phyloP scores from a whole-genome alignment of 2,797 vertebrate species.

The Urocyon cinereoargenteus region DNA sequence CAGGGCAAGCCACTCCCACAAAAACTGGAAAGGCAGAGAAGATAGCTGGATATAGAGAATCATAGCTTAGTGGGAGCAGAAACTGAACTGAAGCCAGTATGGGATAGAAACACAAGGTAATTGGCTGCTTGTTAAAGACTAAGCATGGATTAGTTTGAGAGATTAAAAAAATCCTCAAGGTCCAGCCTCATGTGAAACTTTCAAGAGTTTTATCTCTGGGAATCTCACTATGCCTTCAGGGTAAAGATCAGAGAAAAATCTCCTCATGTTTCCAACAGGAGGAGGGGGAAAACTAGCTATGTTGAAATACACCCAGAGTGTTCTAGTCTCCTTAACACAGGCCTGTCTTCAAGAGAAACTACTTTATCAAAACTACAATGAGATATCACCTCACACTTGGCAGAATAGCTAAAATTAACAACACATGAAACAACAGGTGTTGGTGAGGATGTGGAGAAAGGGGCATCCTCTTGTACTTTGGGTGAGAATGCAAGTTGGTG shows the following conservation, averaged over 20 bases:
- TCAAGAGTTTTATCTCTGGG: not conserved
- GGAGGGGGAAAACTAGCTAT: not conserved
- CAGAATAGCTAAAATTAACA: not conserved
- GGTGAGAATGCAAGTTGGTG: not conserved
- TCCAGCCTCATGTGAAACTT: not conserved
- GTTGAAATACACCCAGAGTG: not conserved
- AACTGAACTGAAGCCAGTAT: not conserved
- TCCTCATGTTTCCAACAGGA: not conserved
- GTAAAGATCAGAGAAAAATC: not conserved
- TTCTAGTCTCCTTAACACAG: slow-evolving; percentile 1
- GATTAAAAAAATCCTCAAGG: not conserved
- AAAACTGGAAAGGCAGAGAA: not conserved
- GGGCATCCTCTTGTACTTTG: not conserved
- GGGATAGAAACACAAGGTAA: not conserved
- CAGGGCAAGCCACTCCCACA: not conserved
- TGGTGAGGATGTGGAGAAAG: not conserved
- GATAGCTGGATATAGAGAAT: not conserved
- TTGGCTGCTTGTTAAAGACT: not conserved
- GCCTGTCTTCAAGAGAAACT: not conserved
- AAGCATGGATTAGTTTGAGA: not conserved
- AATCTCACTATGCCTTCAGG: not conserved
- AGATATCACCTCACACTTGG: not conserved
- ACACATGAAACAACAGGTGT: not conserved
- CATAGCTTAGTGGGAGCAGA: not conserved
- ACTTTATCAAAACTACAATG: not conserved